Conservation (phyloP, 2,113 vertebrate species). For the Neomonachus schauinslandi region DNA sequence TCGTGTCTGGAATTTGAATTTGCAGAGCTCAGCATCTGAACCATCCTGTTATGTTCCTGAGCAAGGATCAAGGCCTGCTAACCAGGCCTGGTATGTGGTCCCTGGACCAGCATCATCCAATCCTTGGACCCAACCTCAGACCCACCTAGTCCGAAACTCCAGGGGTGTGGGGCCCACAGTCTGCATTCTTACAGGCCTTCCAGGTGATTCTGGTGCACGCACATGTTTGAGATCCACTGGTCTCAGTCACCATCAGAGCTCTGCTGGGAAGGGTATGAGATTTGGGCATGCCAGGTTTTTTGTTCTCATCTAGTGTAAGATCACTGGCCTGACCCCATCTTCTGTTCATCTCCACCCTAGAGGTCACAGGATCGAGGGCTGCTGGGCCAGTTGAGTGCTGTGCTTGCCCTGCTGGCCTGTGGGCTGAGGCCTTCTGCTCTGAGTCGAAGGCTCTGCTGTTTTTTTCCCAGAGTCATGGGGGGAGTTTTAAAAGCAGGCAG, state of each 20-base stretch:
- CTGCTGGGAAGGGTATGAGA: background rate
- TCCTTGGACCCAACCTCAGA: background rate
- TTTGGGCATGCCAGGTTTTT: too few relatives aligned
- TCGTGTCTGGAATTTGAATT: background rate
- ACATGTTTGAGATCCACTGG: background rate
- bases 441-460: background rate
- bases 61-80: background rate
- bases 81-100: background rate
- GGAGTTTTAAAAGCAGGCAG: background rate
- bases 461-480: background rate
- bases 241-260: background rate
- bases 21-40: background rate
- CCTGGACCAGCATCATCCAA: background rate
- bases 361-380: background rate
- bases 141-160: background rate
- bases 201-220: background rate
- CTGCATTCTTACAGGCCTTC: background rate
- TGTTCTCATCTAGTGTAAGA: background rate
- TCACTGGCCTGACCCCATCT: background rate
- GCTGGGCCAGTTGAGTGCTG: background rate
- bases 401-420: background rate
- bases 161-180: too few relatives aligned
- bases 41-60: background rate
- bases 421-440: background rate
- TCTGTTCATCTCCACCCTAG: background rate